These are phyloP conservation scores for Antitype chi DNA, from an alignment of 2,888 invertebrate species.

Conservation along the genomic window DNA sequence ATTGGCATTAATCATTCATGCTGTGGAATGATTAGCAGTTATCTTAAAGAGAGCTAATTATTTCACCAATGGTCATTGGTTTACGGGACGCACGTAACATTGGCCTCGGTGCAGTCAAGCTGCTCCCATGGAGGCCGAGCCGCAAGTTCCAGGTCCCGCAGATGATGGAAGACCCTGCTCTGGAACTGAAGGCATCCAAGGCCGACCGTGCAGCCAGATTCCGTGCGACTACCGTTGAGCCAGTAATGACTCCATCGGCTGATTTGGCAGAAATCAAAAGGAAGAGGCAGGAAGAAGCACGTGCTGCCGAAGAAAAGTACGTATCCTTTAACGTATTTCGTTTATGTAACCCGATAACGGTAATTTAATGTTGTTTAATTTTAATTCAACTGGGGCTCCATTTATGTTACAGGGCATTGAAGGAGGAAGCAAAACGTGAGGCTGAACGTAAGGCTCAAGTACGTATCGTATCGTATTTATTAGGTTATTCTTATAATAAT, in stretches of 20 bases:
- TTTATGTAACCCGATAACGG: background rate
- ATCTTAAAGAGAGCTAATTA: constrained; percentile 64
- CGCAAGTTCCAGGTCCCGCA: constrained; percentile 92
- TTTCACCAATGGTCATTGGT: constrained; percentile 79
- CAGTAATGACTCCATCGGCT: constrained; percentile 87
- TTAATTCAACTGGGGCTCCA: constrained; percentile 2
- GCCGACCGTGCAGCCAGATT: constrained; percentile 92
- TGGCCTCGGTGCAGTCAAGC: constrained; percentile 90
- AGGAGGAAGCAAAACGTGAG: constrained; percentile 89
- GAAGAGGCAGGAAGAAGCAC: constrained; percentile 92
- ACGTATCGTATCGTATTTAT: constrained; percentile 52
- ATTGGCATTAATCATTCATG: constrained; percentile 67
- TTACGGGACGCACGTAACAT: constrained; percentile 76
- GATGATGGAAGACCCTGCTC: constrained; percentile 90
- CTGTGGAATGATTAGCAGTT: constrained; percentile 71
- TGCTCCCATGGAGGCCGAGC: constrained; percentile 93
- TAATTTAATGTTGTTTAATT: background rate
- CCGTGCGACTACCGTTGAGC: constrained; percentile 88
- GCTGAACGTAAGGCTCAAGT: constrained; percentile 88
- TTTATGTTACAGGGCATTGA: constrained; percentile 82
- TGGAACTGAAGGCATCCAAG: constrained; percentile 91
- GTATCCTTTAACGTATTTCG: constrained; percentile 47
- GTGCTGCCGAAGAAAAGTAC: constrained; percentile 91
- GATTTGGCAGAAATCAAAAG: constrained; percentile 89
- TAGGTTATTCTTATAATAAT: background rate